These are phyloP conservation scores for Lindbergichthys nudifrons DNA, from an alignment of 2,797 vertebrate species.

Conservation along the genomic window DNA sequence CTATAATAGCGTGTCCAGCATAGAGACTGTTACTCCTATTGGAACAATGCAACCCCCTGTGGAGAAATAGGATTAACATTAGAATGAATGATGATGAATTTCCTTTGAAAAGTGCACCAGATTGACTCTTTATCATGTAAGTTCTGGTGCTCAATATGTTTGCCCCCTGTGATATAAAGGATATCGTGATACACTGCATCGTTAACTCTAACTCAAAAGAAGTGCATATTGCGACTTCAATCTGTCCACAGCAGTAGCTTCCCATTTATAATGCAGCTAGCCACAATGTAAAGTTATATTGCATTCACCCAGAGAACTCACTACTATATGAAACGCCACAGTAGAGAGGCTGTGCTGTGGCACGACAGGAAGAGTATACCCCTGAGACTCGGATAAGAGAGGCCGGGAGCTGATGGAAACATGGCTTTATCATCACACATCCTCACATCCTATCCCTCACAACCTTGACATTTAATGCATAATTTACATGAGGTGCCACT, in stretches of 20 bases:
- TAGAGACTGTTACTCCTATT: no score
- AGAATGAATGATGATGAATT: no score
- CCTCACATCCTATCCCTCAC: constrained; percentile 37
- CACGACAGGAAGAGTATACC: constrained; percentile 39
- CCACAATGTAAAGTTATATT: constrained; percentile 50
- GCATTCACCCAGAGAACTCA: constrained; percentile 42
- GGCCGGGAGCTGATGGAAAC: constrained; percentile 19
- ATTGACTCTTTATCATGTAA: no score
- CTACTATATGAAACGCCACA: constrained; percentile 41
- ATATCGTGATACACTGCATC: neutral
- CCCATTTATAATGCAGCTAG: constrained; percentile 33
- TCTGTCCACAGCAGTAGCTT: constrained; percentile 24
- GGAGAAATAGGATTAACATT: no score
- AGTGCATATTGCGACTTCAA: neutral
- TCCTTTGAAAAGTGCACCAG: no score
- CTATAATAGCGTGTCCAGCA: no score
- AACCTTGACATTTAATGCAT: constrained; percentile 61
- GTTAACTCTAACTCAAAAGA: constrained; percentile 14
- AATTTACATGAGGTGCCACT: constrained; percentile 47
- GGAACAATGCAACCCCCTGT: no score
- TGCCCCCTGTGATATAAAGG: neutral
- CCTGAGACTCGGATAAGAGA: constrained; percentile 42
- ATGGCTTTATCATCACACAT: constrained; percentile 41
- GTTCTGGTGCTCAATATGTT: no score
- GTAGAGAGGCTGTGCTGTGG: constrained; percentile 27